Evolutionary conservation across 1,140 invertebrate species (phyloP), one percentile per base, ranked within the genome.

Genomic region (Pseudomyrmex cubaensis): DNA sequence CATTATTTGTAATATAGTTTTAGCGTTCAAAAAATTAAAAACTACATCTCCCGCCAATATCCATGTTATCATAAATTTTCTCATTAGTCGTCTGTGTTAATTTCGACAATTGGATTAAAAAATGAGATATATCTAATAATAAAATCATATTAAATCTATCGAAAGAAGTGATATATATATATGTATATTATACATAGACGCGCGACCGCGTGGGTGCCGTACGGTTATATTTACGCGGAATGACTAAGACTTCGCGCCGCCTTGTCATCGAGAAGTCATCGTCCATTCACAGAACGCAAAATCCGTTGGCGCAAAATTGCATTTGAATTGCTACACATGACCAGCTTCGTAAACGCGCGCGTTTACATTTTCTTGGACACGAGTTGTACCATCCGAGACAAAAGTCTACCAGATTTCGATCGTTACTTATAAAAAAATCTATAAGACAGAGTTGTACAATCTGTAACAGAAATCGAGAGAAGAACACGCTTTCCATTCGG

Each of bases 281-380:
- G 66, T 20, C 76, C 76, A 80, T 80, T 80, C 76, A 80, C 66
- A 80, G 54, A 80, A 80, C 76, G 76, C 76, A 80, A 80, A 80
- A 80, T 72, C n/a, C 35, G 54, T 8, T 80, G 76, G 76, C 76
- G 35, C 35, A 35, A 35, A 35, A 67, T 61, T 25, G n/a, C 59
- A 10, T 48, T 15, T 12, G 54, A 80, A 70, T 48, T 59, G 66
- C 15, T 35, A 70, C 35, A 69, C 35, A 25, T 3, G 44, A 48
- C 17, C 4, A 66, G 25, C 2, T 77, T 77, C 54, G 4, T 35
- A 13, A 2, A 25, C 5, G 35, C 35, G 48, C 35, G 48, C 35
- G 2, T 48, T 69, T 57, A 8, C 35, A 77, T 69, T 61, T 44
- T 78, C 2, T 25, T 48, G 5, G 0, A 12, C 44, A 69, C 13